These are phyloP conservation scores for Helarctos malayanus DNA, from an alignment of 2,797 vertebrate species.

Conservation along the genomic window DNA sequence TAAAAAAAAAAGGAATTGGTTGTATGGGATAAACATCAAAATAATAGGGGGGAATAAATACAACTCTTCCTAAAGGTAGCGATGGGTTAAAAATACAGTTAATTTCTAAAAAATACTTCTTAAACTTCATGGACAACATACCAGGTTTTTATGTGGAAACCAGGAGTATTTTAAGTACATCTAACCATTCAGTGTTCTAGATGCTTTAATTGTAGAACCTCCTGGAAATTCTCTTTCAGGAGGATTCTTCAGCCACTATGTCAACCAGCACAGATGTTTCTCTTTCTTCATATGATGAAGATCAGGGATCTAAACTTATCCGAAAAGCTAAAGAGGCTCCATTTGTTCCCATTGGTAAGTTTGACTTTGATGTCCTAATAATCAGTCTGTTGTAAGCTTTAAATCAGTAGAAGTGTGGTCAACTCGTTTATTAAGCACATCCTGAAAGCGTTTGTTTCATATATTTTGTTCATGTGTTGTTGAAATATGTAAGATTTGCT, in stretches of 20 bases:
- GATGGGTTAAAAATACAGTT: neutral
- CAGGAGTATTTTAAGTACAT: neutral
- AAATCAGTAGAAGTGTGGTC: neutral
- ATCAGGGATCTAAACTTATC: constrained; percentile 93
- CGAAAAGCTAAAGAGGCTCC: constrained; percentile 95
- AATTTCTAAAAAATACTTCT: constrained; percentile 31
- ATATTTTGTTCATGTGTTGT: neutral
- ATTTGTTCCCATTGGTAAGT: constrained; percentile 95
- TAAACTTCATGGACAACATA: neutral
- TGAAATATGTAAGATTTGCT: constrained; percentile 1
- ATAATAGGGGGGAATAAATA: neutral
- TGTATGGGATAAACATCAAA: neutral
- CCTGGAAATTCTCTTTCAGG: constrained; percentile 69
- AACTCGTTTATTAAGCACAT: neutral
- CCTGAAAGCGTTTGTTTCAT: constrained; percentile 56
- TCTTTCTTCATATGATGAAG: constrained; percentile 88
- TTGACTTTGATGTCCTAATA: constrained; percentile 18
- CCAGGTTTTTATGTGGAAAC: neutral
- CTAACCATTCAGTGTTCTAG: neutral
- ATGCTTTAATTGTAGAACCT: constrained; percentile 41
- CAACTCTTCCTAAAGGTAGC: neutral
- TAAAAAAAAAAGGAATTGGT: neutral
- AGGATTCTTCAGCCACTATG: constrained; percentile 89
- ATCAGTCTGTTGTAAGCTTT: neutral
- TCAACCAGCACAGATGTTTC: constrained; percentile 85